Percentiles rank a stretch among this genome's conserved stretches.
phyloP scores from a whole-genome alignment of 1,140 invertebrate species.

The Oedothorax gibbosus region DNA sequence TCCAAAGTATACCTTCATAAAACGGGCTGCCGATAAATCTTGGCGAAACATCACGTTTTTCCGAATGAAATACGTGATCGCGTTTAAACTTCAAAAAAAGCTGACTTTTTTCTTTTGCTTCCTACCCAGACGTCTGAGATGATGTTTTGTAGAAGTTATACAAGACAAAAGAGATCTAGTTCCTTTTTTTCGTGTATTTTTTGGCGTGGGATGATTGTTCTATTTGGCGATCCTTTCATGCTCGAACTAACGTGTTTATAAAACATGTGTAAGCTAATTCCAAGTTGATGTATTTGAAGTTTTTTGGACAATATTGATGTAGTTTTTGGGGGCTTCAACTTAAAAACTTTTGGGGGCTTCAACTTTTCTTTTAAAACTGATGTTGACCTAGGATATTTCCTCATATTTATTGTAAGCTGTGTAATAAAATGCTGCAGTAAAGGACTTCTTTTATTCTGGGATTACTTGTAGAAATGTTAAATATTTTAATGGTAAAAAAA shows the following conservation, averaged over 20 bases:
- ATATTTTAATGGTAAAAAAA: too few species aligned
- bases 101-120: conserved; percentile 47
- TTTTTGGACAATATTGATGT: not conserved
- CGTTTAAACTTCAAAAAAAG: conserved; percentile 59
- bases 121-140: conserved; percentile 44
- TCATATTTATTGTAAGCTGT: too few species aligned
- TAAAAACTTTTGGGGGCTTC: too few species aligned
- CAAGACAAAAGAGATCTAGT: conserved; percentile 44
- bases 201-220: not conserved
- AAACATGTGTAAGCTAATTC: conserved; percentile 4
- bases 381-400: too few species aligned
- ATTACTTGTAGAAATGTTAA: too few species aligned
- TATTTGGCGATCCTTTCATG: not conserved
- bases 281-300: not conserved
- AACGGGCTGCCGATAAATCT: conserved; percentile 54
- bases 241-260: conserved; percentile 19
- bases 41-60: conserved; percentile 58
- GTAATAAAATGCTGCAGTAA: too few species aligned
- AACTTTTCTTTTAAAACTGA: too few species aligned
- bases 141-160: conserved; percentile 12
- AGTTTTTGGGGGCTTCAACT: not conserved
- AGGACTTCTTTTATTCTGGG: too few species aligned
- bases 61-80: conserved; percentile 59
- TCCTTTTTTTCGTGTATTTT: not conserved
- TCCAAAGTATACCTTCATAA: conserved; percentile 49